These are phyloP conservation scores for Eumaeus atala DNA, from an alignment of 1,140 invertebrate species.

Conservation along the genomic window DNA sequence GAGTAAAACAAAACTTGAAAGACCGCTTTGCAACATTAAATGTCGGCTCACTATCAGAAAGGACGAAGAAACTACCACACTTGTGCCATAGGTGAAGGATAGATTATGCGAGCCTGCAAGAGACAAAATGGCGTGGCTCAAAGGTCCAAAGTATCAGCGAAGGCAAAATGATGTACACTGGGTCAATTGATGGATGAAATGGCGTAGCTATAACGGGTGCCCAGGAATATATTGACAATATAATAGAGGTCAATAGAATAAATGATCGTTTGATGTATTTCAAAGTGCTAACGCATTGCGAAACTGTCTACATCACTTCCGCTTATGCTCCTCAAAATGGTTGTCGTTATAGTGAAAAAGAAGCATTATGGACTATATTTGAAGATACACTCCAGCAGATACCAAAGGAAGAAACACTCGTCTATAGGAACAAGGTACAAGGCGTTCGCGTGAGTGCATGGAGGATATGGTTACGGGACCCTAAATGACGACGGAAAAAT, in stretches of 20 bases:
- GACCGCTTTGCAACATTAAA: constrained; percentile 25
- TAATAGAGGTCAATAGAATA: too few species aligned
- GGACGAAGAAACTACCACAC: constrained; percentile 21
- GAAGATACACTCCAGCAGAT: constrained; percentile 13
- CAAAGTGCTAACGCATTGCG: too few species aligned
- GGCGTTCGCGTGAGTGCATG: constrained; percentile 20
- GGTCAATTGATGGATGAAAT: constrained; percentile 18
- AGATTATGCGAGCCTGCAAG: constrained; percentile 23
- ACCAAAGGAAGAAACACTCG: constrained; percentile 8
- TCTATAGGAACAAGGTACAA: constrained; percentile 19
- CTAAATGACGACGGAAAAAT: constrained; percentile 10
- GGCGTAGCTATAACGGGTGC: constrained; percentile 16
- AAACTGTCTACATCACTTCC: too few species aligned
- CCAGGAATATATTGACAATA: neutral
- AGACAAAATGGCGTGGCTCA: constrained; percentile 19
- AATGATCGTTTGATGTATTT: too few species aligned
- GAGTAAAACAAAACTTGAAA: constrained; percentile 17
- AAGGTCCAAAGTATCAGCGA: constrained; percentile 19
- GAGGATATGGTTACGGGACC: constrained; percentile 15
- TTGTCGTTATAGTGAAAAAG: too few species aligned
- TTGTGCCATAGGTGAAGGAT: constrained; percentile 18
- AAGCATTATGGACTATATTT: too few species aligned
- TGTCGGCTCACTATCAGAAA: constrained; percentile 23
- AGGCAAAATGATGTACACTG: constrained; percentile 20
- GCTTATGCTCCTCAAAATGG: too few species aligned